Conservation (phyloP, 2,113 vertebrate species). For the Protomyctophum bolini region DNA sequence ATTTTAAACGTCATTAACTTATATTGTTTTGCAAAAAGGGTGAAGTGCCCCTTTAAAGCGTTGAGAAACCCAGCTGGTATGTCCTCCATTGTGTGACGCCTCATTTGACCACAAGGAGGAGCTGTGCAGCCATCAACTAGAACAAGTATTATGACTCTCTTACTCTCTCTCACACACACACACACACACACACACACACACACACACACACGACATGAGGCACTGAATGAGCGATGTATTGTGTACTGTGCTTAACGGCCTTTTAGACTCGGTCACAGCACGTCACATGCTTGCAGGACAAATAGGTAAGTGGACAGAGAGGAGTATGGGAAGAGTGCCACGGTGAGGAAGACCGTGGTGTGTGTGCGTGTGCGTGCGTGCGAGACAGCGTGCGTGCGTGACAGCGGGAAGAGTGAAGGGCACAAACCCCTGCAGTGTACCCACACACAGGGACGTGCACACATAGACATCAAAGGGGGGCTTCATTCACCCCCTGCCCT, state of each 20-base stretch:
- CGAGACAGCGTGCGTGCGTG: conserved; percentile 14
- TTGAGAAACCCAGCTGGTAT: too few relatives aligned
- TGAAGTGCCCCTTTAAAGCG: too few relatives aligned
- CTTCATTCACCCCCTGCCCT: too few relatives aligned
- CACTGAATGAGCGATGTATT: background rate
- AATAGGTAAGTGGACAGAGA: background rate
- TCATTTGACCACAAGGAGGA: conserved; percentile 61
- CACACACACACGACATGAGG: conserved; percentile 9
- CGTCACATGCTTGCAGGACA: background rate
- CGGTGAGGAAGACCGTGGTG: background rate
- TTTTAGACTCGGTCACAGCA: background rate
- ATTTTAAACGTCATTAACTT: too few relatives aligned
- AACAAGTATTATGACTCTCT: background rate
- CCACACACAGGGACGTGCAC: conserved; percentile 5
- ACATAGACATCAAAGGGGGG: too few relatives aligned
- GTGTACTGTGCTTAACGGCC: conserved; percentile 1
- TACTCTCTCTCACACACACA: conserved; percentile 8
- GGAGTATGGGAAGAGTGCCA: background rate
- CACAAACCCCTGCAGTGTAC: conserved; percentile 29
- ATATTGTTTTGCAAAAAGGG: too few relatives aligned
- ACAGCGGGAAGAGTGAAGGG: conserved; percentile 45
- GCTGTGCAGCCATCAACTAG: conserved; percentile 63
- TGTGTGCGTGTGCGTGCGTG: background rate
- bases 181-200: conserved; percentile 6
- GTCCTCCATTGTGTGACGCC: conserved; percentile 38